Conservation (phyloP, 1,140 invertebrate genomes). For the Palaemon carinicauda region DNA sequence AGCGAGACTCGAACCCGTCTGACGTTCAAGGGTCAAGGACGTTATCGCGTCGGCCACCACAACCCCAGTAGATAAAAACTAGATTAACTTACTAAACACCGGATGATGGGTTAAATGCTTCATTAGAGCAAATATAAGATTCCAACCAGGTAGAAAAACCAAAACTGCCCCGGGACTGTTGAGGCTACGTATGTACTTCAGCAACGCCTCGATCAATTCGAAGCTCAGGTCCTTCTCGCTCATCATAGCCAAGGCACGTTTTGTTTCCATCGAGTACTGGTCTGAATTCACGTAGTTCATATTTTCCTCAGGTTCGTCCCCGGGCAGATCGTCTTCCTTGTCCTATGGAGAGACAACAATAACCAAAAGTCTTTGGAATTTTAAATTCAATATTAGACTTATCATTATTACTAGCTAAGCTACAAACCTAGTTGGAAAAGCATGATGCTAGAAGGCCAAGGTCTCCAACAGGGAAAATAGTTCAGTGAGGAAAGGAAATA, state of each 20-base stretch:
- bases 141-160: conserved; percentile 94
- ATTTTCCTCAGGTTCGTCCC: conserved; percentile 61
- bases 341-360: conserved; percentile 55
- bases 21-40: no score
- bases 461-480: no score
- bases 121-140: conserved; percentile 91
- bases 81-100: conserved; percentile 71
- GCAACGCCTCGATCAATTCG: conserved; percentile 85
- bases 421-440: no score
- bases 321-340: conserved; percentile 60
- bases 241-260: conserved; percentile 76
- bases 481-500: no score
- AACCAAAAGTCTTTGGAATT: no score
- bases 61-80: not conserved
- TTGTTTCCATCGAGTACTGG: conserved; percentile 71
- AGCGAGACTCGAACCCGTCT: no score
- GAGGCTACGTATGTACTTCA: conserved; percentile 79
- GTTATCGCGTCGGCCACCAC: no score
- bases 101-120: conserved; percentile 82
- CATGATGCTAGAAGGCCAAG: no score
- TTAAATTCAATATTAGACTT: no score
- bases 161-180: conserved; percentile 84
- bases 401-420: no score
- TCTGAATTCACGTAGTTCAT: conserved; percentile 62
- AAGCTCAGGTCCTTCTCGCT: conserved; percentile 92